Base-by-base conservation (phyloP, 1,140 invertebrate species). In the Vollenhovia emeryi region DNA sequence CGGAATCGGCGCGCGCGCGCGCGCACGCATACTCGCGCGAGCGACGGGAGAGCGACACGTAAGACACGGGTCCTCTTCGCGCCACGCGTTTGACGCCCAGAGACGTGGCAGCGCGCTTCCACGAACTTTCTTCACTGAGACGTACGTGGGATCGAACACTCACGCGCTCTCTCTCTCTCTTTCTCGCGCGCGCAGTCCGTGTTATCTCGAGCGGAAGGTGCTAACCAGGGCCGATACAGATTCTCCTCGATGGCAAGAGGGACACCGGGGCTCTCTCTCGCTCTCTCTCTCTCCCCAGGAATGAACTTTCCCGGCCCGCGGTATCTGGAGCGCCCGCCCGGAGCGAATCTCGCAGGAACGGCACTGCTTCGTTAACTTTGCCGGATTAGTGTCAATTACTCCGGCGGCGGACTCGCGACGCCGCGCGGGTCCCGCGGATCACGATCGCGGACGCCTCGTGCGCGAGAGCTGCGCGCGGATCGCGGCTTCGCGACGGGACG, bases 51-150 rank as follows among this genome's bases (percentile, higher is more conserved):
- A 80, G 36, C 48, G 64, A 80, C 66, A 71, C 64, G 50, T 80
- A 80, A 69, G 45, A 50, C 59, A 50, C 21, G 5, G 36, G 33
- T 43, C n/a, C 18, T 33, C 33, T 48, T 48, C 64, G 64, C 45
- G 64, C 60, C 62, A 40, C 76, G 33, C 62, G 62, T 45, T 69
- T 33, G 45, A 30, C 64, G 64, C 64, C 50, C 36, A 24, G 52
- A 76, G 69, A 82, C 78, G 78, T 82, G 78, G 78, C 78, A 82
- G 4, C 52, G 24, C 24, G 64, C 50, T 82, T 71, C 66, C n/a
- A 21, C 24, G 27, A 71, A 33, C 66, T 57, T 57, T 71, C 52
- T 30, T 43, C 50, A 45, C 78, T 45, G 36, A 45, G 11, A 33
- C 15, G 30, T 18, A 48, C n/a, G 18, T 43, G 45, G n/a, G 24